Evolutionary conservation across 2,113 vertebrate species (phyloP), one percentile per base, ranked within the genome.

Genomic region (Lanius ludovicianus): DNA sequence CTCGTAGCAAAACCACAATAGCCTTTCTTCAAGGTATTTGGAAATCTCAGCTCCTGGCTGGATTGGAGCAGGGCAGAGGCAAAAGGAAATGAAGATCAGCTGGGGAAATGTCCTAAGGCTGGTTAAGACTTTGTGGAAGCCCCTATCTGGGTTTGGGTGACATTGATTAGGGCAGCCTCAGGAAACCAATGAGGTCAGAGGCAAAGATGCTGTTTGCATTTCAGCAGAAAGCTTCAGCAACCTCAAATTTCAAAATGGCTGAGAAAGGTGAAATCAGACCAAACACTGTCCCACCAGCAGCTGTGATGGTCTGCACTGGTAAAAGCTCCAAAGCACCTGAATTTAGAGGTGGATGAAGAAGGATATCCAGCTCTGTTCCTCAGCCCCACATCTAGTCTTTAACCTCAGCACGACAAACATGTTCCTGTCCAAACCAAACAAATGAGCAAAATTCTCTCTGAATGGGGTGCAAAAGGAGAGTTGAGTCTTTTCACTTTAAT

Each of bases 21-120:
- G 75, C 24, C 20, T 89, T 64, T 79, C 79, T 65, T 94, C 64
- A 11, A 84, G 81, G 59, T 62, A 46, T 49, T 64, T 82, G 31
- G 57, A 87, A 95, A 91, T 37, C 71, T 84, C 89, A 60, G 31
- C 77, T 91, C 84, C 87, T 42, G 18, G 18, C 1, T 57, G 64
- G 59, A n/a, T 1, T 71, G 70, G 53, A 73, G 69, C 85, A 82
- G 69, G 41, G 63, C 57, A 90, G 59, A 69, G 71, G 56, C 59
- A 88, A 67, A 55, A 6, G 33, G 87, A 89, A 96, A 91, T 65
- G 23, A 80, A 90, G 91, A 91, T 91, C 67, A 84, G n/a, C 41
- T 70, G 84, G 84, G 78, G 46, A 84, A 91, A 85, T 35, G 50
- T 79, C 93, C 85, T 42, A 30, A 74, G 64, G 70, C 87, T 65